Evolutionary conservation across 2,888 invertebrate genomes (phyloP).

Genomic region (Synergus itoensis): DNA sequence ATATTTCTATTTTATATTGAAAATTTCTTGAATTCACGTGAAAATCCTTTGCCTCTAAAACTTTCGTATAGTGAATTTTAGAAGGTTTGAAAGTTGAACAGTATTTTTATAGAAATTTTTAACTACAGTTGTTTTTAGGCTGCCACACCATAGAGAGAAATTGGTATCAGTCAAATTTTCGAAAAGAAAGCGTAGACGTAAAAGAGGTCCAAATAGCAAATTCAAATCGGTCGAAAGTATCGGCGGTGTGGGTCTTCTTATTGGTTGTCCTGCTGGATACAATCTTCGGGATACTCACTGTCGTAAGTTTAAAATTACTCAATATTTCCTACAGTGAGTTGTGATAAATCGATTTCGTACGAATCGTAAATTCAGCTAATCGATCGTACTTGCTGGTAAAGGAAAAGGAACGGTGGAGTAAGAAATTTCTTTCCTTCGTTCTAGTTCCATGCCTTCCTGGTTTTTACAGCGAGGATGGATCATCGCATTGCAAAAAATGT

Average conservation of each 20-base stretch:
- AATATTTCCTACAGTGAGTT: background rate
- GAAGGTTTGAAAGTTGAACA: constrained; percentile 49
- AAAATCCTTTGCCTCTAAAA: background rate
- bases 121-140: constrained; percentile 72
- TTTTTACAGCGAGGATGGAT: constrained; percentile 68
- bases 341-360: background rate
- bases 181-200: constrained; percentile 51
- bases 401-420: background rate
- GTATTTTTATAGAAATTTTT: constrained; percentile 69
- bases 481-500: constrained; percentile 67
- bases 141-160: constrained; percentile 63
- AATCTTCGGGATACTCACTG: constrained; percentile 67
- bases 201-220: constrained; percentile 55
- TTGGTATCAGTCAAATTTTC: constrained; percentile 61
- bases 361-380: background rate
- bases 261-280: constrained; percentile 70
- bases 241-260: constrained; percentile 64
- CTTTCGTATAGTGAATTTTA: background rate
- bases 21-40: background rate
- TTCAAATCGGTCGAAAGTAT: constrained; percentile 53
- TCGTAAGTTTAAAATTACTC: constrained; percentile 56
- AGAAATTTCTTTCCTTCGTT: constrained; percentile 46
- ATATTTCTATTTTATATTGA: too few relatives aligned
- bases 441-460: constrained; percentile 68
- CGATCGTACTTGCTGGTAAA: background rate